These are phyloP conservation scores for Anolis sagrei DNA, from an alignment of 2,113 vertebrate genomes.

Conservation along the genomic window DNA sequence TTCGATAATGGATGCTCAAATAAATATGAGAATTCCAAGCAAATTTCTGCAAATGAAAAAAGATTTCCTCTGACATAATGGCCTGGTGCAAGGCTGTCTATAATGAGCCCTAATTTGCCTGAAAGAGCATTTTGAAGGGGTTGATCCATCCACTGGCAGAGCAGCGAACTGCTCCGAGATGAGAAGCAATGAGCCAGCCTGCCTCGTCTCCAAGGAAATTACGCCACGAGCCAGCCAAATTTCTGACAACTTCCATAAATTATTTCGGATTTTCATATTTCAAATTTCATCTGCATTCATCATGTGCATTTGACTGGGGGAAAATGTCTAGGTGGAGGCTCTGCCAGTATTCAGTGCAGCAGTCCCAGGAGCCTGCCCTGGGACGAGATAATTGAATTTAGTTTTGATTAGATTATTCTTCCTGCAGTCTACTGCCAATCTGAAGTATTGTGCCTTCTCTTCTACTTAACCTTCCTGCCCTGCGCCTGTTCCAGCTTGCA, in stretches of 20 bases:
- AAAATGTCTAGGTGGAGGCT: constrained; percentile 91
- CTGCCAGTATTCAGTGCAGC: constrained; percentile 89
- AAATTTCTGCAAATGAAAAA: constrained; percentile 99
- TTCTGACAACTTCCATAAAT: constrained; percentile 99
- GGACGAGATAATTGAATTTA: constrained; percentile 99
- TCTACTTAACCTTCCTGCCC: constrained; percentile 99
- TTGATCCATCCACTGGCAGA: constrained; percentile 83
- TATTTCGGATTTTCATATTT: constrained; percentile 99
- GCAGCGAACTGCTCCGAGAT: constrained; percentile 80
- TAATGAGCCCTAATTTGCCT: constrained; percentile 99
- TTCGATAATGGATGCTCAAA: constrained; percentile 99
- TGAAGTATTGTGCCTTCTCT: constrained; percentile 99
- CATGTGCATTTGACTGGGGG: constrained; percentile 86
- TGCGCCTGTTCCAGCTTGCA: constrained; percentile 91
- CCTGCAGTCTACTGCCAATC: constrained; percentile 99
- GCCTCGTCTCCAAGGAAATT: constrained; percentile 88
- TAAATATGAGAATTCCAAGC: constrained; percentile 99
- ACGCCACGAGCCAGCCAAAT: constrained; percentile 88
- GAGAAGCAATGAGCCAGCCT: constrained; percentile 82
- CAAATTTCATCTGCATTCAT: constrained; percentile 99
- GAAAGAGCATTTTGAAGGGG: constrained; percentile 90
- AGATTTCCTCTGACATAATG: constrained; percentile 99
- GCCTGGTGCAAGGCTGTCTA: constrained; percentile 94
- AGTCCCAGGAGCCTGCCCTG: constrained; percentile 94
- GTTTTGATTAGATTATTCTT: constrained; percentile 99